Conservation (phyloP, 35 echinoderm and acorn worm genomes). For the Hemicentrotus pulcherrimus region DNA sequence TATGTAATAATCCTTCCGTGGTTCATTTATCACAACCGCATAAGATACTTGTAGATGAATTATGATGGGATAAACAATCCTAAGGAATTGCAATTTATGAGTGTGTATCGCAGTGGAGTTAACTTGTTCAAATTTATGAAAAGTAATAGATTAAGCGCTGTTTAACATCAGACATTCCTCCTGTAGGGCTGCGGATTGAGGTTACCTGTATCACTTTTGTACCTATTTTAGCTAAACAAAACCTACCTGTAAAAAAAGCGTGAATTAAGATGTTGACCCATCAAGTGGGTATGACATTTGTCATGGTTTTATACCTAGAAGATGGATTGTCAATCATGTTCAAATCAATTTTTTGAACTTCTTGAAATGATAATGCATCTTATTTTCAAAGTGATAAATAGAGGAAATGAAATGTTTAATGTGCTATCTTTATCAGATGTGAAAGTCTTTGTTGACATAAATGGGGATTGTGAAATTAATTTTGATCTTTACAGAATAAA, state of each 20-base stretch:
- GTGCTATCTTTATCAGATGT: not conserved
- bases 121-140: not conserved
- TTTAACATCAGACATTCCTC: not conserved
- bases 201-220: not conserved
- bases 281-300: too few species aligned
- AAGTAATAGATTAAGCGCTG: not conserved
- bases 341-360: not conserved
- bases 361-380: not conserved
- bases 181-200: not conserved
- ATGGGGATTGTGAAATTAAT: not conserved
- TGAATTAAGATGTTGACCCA: not conserved
- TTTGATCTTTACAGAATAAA: not conserved
- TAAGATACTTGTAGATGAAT: not conserved
- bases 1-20: not conserved
- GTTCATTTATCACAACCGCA: conserved; percentile 3
- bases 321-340: not conserved
- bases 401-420: not conserved
- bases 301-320: not conserved
- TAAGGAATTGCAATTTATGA: not conserved
- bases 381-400: not conserved
- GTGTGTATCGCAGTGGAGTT: not conserved
- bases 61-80: not conserved
- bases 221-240: not conserved
- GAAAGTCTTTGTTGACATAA: not conserved
- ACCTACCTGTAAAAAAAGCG: not conserved